These are phyloP conservation scores for Pseudomyrmex gracilis DNA, from an alignment of 1,140 invertebrate species.

Conservation along the genomic window DNA sequence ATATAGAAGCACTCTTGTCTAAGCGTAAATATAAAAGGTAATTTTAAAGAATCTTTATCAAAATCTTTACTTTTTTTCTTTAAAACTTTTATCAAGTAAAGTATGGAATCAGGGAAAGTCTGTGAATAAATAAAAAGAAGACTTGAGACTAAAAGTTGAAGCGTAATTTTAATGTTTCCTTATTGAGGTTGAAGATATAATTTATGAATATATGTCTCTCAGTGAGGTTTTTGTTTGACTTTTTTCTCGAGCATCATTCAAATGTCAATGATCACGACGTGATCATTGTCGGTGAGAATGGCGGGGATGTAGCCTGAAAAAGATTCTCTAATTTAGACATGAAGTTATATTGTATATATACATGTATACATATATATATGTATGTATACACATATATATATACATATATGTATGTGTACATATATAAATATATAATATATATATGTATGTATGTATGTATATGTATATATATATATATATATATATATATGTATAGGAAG, in stretches of 20 bases:
- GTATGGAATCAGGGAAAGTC: not conserved
- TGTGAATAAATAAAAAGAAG: not conserved
- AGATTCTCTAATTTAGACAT: slow-evolving; percentile 46
- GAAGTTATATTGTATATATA: too few species aligned
- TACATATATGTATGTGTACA: too few species aligned
- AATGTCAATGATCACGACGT: slow-evolving; percentile 59
- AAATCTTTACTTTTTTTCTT: not conserved
- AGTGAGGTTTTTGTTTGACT: not conserved
- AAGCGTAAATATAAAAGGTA: not conserved
- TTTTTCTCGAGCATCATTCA: slow-evolving; percentile 24
- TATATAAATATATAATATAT: too few species aligned
- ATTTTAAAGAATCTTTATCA: slow-evolving; percentile 1
- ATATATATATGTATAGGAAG: not conserved
- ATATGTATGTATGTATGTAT: too few species aligned
- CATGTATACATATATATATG: too few species aligned
- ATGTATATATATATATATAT: too few species aligned
- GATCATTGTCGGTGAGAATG: not conserved
- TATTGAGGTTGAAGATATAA: not conserved
- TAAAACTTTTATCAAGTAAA: not conserved
- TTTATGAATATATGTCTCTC: slow-evolving; percentile 7
- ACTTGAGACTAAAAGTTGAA: not conserved
- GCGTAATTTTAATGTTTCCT: not conserved
- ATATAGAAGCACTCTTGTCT: not conserved
- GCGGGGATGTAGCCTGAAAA: not conserved
- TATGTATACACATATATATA: too few species aligned